Evolutionary conservation across 2,113 vertebrate genomes (phyloP), one percentile per base, ranked within the genome.

Genomic region (Calyptomena viridis): DNA sequence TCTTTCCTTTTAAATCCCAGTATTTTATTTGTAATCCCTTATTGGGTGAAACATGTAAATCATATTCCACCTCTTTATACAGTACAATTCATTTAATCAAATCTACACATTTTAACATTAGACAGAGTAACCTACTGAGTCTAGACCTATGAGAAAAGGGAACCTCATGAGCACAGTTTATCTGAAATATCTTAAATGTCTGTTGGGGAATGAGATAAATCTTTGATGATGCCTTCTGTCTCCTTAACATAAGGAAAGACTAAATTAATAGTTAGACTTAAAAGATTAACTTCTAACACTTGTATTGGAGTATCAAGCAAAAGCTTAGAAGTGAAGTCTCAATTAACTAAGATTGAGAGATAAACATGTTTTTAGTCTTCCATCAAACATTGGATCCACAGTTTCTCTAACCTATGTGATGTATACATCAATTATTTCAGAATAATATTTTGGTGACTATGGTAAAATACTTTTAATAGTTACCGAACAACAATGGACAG

Each of bases 281-380:
- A 87, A 90, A 68, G 82, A 86, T 94, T 96, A 90, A 86, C 46
- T 96, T 90, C 42, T 94, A 86, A 90, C 67, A 92, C 53, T 87
- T 69, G 56, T 33, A 58, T 22, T 66, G 78, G 40, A 85, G 66
- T 76, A 82, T 33, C 27, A 83, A 85, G 33, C 21, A 66, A 71
- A 49, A 90, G 35, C 75, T 88, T 85, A 80, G 60, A 90, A 81
- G 30, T 74, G 59, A 90, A 47, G 25, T 89, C 76, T 84, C 63
- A 89, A 47, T 83, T 83, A 91, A 94, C 12, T 64, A 78, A 79
- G 52, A 58, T 27, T 55, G 63, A 50, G 46, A 71, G 20, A 47
- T 93, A 79, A 60, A 58, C 49, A 60, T 22, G 71, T 91, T 91
- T 74, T 30, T 86, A 77, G 90, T 83, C 75, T 90, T 86, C 55